phyloP scores from a whole-genome alignment of 2,797 vertebrate species.

The Trachops cirrhosus region DNA sequence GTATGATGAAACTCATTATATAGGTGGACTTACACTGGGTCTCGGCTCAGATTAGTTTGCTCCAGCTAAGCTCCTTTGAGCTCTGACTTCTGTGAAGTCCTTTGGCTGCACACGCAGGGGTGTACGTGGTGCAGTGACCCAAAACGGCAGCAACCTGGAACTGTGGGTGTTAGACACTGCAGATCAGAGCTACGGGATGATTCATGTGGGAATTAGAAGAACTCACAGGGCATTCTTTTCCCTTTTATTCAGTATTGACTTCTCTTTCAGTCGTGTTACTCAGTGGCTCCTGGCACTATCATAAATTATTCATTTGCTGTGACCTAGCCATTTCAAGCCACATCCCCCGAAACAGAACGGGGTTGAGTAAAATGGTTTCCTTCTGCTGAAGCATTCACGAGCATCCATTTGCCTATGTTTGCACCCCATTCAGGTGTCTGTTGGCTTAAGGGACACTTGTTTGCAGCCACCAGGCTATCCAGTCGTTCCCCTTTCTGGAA shows the following conservation, averaged over 20 bases:
- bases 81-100: background rate
- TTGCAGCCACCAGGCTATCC: background rate
- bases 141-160: background rate
- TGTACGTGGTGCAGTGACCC: background rate
- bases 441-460: slow-evolving; percentile 2
- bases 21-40: slow-evolving; percentile 36
- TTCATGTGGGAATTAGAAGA: slow-evolving; percentile 57
- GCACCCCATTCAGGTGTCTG: background rate
- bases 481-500: background rate
- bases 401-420: slow-evolving; percentile 24
- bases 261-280: slow-evolving; percentile 57
- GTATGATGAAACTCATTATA: slow-evolving; percentile 43
- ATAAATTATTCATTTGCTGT: slow-evolving; percentile 70
- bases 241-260: slow-evolving; percentile 47
- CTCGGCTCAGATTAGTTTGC: background rate
- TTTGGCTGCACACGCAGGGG: background rate
- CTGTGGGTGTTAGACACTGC: slow-evolving; percentile 24
- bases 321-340: slow-evolving; percentile 63
- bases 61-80: slow-evolving; percentile 15
- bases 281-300: slow-evolving; percentile 49
- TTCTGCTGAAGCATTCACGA: slow-evolving; percentile 49
- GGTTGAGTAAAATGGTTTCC: slow-evolving; percentile 32
- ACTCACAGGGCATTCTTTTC: slow-evolving; percentile 36
- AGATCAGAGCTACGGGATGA: slow-evolving; percentile 53
- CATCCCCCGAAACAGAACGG: slow-evolving; percentile 54